Conservation (phyloP, 2,113 vertebrate genomes). For the Meleagris gallopavo region DNA sequence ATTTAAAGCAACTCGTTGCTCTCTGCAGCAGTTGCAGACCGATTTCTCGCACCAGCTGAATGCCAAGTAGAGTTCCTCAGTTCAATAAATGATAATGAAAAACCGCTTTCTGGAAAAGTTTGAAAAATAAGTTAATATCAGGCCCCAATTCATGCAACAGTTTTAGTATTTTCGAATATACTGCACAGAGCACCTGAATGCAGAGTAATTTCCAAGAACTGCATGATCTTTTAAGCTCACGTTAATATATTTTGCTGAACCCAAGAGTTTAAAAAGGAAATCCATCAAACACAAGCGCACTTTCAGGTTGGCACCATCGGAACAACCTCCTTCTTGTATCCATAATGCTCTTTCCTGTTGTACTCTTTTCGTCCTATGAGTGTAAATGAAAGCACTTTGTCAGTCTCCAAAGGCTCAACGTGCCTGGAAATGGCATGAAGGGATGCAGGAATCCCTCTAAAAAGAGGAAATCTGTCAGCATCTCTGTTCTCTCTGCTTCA, state of each 20-base stretch:
- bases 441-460: background rate
- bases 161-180: background rate
- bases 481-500: background rate
- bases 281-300: background rate
- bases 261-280: slow-evolving; percentile 5
- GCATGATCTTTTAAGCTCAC: background rate
- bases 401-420: background rate
- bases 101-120: slow-evolving; percentile 11
- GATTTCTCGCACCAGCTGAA: slow-evolving; percentile 57
- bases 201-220: background rate
- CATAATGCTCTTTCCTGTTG: background rate
- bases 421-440: background rate
- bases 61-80: background rate
- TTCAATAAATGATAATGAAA: slow-evolving; percentile 5
- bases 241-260: background rate
- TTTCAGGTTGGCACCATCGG: background rate
- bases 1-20: slow-evolving; percentile 40
- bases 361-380: background rate
- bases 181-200: background rate
- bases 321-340: background rate
- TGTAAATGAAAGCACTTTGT: background rate
- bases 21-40: slow-evolving; percentile 21
- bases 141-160: background rate
- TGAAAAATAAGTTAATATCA: slow-evolving; percentile 9
- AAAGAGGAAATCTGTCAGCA: background rate